Base-by-base conservation (phyloP, 2,797 vertebrate genomes). In the Amazona ochrocephala region DNA sequence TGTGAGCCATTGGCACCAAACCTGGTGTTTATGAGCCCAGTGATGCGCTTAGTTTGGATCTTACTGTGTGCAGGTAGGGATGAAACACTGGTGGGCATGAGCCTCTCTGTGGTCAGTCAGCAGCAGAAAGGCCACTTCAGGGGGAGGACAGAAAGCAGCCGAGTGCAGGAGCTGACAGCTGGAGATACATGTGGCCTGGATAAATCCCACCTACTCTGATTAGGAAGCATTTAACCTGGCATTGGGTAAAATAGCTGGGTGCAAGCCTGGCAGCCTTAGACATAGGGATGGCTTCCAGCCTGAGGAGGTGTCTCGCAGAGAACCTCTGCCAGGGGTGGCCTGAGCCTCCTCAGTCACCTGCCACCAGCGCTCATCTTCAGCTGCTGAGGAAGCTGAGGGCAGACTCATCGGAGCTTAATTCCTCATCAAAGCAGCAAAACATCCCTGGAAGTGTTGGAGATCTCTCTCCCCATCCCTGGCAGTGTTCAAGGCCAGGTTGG, bases 141-240 rank as follows among this genome's bases (percentile, higher is more conserved):
- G 6, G 13, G 34, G 32, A 24, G 34, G 32, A 54, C 39, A 9
- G 19, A 26, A 29, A 24, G 32, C 3, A 56, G 7, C 29, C 5
- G 2, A 34, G 32, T 14, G 45, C 32, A 65, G 42, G 22, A 37
- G 11, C 34, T 30, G 27, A 3, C 5, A 45, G 62, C 0, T 27
- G 54, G 68, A 19, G 13, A 0, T 5, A 37, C 0, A 1, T 0
- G 10, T 10, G 4, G 13, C 17, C 53, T 8, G 44, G 26, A 13
- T 51, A 3, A 3, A 30, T 37, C 26, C 61, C 21, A 3, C 11
- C 73, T 48, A 12, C 48, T 61, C 30, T 6, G 11, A 5, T 1
- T 27, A 20, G 34, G 17, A 42, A 11, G 20, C n/a, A 13, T 83
- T 72, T 61, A 77, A 18, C 42, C 65, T 65, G 62, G 29, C 39